phyloP scores from a whole-genome alignment of 2,113 vertebrate genomes.

The Heliornis fulica region DNA sequence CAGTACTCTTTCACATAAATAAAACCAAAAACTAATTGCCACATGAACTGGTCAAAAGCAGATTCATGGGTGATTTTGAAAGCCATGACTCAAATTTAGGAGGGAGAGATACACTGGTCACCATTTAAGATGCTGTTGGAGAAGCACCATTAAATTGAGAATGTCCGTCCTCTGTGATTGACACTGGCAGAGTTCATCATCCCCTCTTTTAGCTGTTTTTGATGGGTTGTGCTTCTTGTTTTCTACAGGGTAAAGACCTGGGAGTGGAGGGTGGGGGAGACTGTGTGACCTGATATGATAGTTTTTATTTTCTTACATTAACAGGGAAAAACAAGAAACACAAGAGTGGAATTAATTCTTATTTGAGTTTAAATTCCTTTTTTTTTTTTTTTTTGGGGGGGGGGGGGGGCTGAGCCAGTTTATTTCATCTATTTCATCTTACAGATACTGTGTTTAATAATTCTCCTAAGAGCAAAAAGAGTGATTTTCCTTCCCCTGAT shows the following conservation, averaged over 20 bases:
- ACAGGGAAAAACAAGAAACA: neutral
- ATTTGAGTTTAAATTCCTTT: neutral
- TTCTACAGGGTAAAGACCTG: neutral
- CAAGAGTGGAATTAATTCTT: neutral
- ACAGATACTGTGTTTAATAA: neutral
- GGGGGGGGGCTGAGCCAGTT: neutral
- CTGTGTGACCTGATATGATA: neutral
- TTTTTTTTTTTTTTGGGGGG: neutral
- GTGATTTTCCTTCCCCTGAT: neutral
- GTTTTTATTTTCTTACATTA: neutral
- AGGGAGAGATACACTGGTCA: neutral
- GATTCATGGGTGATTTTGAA: neutral
- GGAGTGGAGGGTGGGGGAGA: fast-evolving
- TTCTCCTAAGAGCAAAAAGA: neutral
- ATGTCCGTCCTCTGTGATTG: neutral
- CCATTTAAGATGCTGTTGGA: neutral
- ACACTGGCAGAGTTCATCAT: neutral
- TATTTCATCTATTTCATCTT: neutral
- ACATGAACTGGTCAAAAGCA: neutral
- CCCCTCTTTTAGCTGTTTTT: neutral
- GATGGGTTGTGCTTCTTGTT: neutral
- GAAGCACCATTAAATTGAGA: neutral
- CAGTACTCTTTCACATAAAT: neutral
- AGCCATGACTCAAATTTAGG: neutral
- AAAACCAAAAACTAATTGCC: neutral